Base-by-base conservation (phyloP, 2,888 invertebrate species). In the Caenorhabditis becei region DNA sequence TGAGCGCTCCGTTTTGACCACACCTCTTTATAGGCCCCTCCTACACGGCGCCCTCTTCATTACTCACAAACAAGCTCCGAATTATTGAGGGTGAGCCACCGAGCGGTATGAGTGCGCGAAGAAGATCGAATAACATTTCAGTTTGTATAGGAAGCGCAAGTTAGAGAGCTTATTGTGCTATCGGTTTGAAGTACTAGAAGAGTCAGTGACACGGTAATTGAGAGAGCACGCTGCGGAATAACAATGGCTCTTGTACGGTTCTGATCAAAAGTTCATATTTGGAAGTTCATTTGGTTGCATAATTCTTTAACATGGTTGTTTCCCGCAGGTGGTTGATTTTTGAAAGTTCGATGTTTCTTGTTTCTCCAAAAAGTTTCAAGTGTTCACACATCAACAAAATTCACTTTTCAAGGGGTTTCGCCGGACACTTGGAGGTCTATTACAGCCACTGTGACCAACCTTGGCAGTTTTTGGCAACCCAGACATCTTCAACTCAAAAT, bases 41-140 rank as follows among this genome's bases (percentile, higher is more conserved):
- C 77, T 69, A 54, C 75, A 67, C n/a, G 24, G 61, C 61, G 47
- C 47, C 51, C 78, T 78, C 78, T 78, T 71, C 78, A 78, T 78
- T 78, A 78, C 78, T 66, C 71, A 78, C 78, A 78, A 78, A 78
- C 78, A 78, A 70, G 63, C 70, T 65, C 69, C 56, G 77, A 77
- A 77, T 67, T 70, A 77, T 77, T 49, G 66, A 61, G 41, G 54
- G 44, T n/a, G 47, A 24, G 53, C 18, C 28, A 37, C 20, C 44
- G 26, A 14, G 62, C 26, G 8, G 51, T 54, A 70, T 77, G 63
- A 70, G 67, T 58, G 79, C 70, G 69, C 63, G 70, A 70, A 70
- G 62, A 58, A 79, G 72, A 79, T 79, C 72, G 65, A 59, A 79
- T 79, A 72, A 72, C 79, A 79, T 79, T 79, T 72, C 67, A 66